phyloP scores from a whole-genome alignment of 2,797 vertebrate species.

The Triplophysa yarkandensis region DNA sequence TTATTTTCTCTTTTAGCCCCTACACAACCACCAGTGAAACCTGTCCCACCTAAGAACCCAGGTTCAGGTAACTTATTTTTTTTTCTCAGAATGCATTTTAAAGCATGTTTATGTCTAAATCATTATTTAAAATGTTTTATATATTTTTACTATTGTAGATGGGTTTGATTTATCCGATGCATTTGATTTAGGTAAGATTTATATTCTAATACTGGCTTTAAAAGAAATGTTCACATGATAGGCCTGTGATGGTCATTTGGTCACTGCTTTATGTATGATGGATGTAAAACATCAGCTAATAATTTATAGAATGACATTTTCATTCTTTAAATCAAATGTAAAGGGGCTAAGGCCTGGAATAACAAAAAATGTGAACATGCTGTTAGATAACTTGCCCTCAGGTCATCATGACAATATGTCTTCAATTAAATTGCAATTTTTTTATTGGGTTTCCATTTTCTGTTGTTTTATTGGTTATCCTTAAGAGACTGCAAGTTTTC shows the following conservation, averaged over 20 bases:
- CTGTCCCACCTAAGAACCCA: constrained; percentile 22
- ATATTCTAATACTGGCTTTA: background rate
- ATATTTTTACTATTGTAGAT: constrained; percentile 4
- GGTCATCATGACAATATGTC: no score
- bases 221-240: background rate
- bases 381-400: no score
- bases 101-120: background rate
- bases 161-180: constrained; percentile 41
- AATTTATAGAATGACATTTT: no score
- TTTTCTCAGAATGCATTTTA: background rate
- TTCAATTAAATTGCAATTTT: no score
- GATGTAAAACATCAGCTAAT: background rate
- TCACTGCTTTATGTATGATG: background rate
- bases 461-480: no score
- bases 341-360: no score
- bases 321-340: no score
- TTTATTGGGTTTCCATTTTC: no score
- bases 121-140: background rate
- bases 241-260: background rate
- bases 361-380: no score
- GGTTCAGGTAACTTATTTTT: background rate
- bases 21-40: constrained; percentile 9
- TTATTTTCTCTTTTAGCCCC: background rate
- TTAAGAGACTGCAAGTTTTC: no score
- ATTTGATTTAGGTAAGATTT: constrained; percentile 32